A percentile compares a stretch with the other conserved stretches of the same genome.
Conservation (phyloP, 2,888 invertebrate genomes). For the Bombylius discolor region DNA sequence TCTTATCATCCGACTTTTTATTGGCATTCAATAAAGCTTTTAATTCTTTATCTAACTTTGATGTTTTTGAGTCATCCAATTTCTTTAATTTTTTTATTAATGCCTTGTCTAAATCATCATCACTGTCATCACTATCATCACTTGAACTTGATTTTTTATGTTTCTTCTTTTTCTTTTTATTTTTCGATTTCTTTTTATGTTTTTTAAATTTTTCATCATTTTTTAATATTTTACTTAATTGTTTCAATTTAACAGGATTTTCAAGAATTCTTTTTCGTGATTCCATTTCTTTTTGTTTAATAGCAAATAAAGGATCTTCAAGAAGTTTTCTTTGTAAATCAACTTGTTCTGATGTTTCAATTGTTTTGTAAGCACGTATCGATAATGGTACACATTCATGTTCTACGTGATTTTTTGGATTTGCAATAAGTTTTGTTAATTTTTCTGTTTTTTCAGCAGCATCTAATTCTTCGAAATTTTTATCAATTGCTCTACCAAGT, state of each 20-base stretch:
- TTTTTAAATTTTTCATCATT: slow-evolving; percentile 39
- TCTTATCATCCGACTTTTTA: slow-evolving; percentile 8
- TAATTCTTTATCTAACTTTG: slow-evolving; percentile 31
- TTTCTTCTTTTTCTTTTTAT: slow-evolving; percentile 21
- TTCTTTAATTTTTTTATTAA: slow-evolving; percentile 56
- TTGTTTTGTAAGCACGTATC: slow-evolving; percentile 39
- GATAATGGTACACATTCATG: slow-evolving; percentile 68
- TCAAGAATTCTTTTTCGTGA: slow-evolving; percentile 70
- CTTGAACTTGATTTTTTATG: slow-evolving; percentile 16
- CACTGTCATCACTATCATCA: slow-evolving; percentile 17
- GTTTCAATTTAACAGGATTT: slow-evolving; percentile 83
- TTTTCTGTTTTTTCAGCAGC: slow-evolving; percentile 41
- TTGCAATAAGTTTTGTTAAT: slow-evolving; percentile 25
- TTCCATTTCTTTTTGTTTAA: slow-evolving; percentile 82
- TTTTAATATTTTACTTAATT: slow-evolving; percentile 65
- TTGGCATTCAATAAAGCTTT: slow-evolving; percentile 25
- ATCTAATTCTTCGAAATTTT: slow-evolving; percentile 55
- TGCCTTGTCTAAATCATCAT: slow-evolving; percentile 49
- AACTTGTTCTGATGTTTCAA: slow-evolving; percentile 52
- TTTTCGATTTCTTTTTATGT: slow-evolving; percentile 20
- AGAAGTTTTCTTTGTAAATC: slow-evolving; percentile 79
- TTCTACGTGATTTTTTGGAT: slow-evolving; percentile 52
- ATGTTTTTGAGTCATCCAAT: slow-evolving; percentile 20
- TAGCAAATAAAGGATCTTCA: slow-evolving; percentile 84
- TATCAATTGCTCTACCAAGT: slow-evolving; percentile 60